Conservation (phyloP, 2,888 invertebrate species). For the Celastrina argiolus region DNA sequence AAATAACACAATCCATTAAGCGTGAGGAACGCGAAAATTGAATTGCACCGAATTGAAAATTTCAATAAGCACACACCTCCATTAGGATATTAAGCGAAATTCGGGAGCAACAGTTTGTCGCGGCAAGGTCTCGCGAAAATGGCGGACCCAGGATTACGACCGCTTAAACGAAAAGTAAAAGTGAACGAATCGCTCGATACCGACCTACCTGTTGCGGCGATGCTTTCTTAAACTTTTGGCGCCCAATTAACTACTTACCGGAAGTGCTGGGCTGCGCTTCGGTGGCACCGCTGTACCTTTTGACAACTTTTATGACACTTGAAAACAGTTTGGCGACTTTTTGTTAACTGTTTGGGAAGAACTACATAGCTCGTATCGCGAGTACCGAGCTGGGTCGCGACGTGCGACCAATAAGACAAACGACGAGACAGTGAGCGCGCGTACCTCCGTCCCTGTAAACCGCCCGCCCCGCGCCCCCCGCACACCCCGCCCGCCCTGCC, state of each 20-base stretch:
- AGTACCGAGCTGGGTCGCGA: conserved; percentile 41
- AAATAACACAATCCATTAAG: conserved; percentile 12
- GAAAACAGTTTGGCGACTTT: conserved; percentile 56
- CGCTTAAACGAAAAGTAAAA: conserved; percentile 55
- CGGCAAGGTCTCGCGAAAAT: conserved; percentile 45
- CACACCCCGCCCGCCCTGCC: conserved; percentile 37
- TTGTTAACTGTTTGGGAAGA: conserved; percentile 42
- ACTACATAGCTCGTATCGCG: conserved; percentile 50
- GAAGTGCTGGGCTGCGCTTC: conserved; percentile 46
- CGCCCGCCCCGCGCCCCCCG: conserved; percentile 33
- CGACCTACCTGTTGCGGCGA: conserved; percentile 63
- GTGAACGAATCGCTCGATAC: conserved; percentile 52
- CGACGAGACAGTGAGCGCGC: conserved; percentile 45
- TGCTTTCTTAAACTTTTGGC: conserved; percentile 59
- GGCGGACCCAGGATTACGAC: conserved; percentile 47
- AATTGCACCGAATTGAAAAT: conserved; percentile 13
- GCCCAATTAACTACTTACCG: conserved; percentile 54
- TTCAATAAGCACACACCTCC: conserved; percentile 7
- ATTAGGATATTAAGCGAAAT: conserved; percentile 23
- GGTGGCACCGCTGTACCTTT: conserved; percentile 46
- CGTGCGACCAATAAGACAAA: conserved; percentile 45
- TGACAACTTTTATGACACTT: conserved; percentile 54
- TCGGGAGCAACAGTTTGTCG: conserved; percentile 33
- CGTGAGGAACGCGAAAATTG: background rate
- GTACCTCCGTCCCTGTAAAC: conserved; percentile 32